Base-by-base conservation (phyloP, 2,888 invertebrate genomes). In the Agrochola macilenta region DNA sequence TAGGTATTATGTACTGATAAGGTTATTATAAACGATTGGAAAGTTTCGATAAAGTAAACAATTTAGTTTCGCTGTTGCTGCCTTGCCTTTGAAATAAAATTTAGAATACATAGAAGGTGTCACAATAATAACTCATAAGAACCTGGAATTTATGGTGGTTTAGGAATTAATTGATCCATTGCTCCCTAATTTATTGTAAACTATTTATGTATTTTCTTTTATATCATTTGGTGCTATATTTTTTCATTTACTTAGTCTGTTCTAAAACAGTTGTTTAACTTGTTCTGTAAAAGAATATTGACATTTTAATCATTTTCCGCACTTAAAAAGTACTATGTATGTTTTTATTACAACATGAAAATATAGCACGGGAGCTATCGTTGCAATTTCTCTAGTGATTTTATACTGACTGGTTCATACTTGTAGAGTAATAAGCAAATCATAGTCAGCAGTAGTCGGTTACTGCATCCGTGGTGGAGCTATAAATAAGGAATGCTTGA, bases 1-100 rank as follows among this genome's bases (percentile, higher is more conserved):
- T 84, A 84, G 84, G 79, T 84, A 84, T 79, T 86, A 83, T 83
- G 61, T 86, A 84, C 83, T 84, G 79, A 79, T 84, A 84, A 84
- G 84, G 75, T 83, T 79, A 83, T 79, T 79, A 69, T 74, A 74
- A 79, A 83, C 79, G 69, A 79, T 86, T 86, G 84, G 79, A 74
- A 86, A 76, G 66, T 86, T 86, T 83, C 83, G 58, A 79, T 64
- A 63, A 86, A 71, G 58, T 69, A 61, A 83, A 79, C 73, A 66
- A 76, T 81, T 83, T 85, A 64, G 78, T 79, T 86, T 77, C 70
- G 87, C 81, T 78, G 88, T 85, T 75, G 78, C 81, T 82, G 85
- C 88, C 81, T 87, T 88, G 82, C 76, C 83, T 83, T 76, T 75
- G 68, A 87, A 81, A 78, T 73, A 66, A 46, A 76, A 85, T 69